Evolutionary conservation across 2,888 invertebrate genomes (phyloP).

Genomic region (Escarpia spicata): DNA sequence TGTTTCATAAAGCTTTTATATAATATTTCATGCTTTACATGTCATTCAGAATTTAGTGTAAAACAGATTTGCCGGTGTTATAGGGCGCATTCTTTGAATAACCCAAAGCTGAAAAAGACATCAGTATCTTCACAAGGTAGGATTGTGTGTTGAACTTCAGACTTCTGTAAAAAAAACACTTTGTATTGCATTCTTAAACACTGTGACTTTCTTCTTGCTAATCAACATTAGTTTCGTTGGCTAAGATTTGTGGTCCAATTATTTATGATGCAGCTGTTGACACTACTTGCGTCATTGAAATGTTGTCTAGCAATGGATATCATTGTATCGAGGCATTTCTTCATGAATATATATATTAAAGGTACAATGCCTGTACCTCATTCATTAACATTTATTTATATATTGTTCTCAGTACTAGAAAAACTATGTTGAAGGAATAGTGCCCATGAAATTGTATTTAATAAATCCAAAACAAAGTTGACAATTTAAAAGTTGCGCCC

Average conservation of each 20-base stretch:
- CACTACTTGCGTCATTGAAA: not conserved
- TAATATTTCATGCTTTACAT: too few relatives aligned
- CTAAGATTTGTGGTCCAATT: not conserved
- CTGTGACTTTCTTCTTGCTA: not conserved
- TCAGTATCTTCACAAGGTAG: not conserved
- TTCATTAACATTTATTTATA: too few relatives aligned
- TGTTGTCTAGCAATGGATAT: not conserved
- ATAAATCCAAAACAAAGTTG: too few relatives aligned
- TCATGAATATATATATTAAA: not conserved
- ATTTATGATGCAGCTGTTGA: not conserved
- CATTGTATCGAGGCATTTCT: not conserved
- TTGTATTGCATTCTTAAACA: not conserved
- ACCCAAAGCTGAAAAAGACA: not conserved
- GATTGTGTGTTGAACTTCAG: not conserved
- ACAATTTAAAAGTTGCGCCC: too few relatives aligned
- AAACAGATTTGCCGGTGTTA: not conserved
- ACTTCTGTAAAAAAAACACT: constrained; percentile 1
- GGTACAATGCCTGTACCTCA: not conserved
- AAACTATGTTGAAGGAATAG: too few relatives aligned
- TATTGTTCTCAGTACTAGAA: too few relatives aligned
- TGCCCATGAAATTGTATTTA: too few relatives aligned
- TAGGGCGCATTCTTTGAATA: not conserved
- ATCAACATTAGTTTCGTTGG: not conserved
- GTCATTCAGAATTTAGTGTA: not conserved
- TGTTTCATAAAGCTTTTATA: too few relatives aligned